Conservation (phyloP, 2,797 vertebrate species). For the Streptopelia turtur region DNA sequence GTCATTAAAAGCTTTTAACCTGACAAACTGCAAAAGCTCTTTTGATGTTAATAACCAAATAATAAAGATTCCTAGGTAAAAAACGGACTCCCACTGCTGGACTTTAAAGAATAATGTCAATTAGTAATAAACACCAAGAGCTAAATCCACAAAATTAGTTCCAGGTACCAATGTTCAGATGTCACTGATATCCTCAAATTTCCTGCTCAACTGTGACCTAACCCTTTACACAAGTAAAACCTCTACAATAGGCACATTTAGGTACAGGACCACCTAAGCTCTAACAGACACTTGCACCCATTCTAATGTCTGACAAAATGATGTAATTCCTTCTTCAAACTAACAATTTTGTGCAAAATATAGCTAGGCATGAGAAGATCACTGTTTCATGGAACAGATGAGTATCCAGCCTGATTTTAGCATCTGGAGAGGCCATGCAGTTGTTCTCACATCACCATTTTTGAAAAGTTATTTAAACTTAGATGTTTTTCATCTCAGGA, state of each 20-base stretch:
- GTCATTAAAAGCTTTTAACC: neutral
- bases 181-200: neutral
- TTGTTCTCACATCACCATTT: neutral
- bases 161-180: neutral
- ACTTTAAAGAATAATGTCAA: neutral
- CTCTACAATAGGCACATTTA: neutral
- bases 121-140: neutral
- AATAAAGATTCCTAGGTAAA: neutral
- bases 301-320: neutral
- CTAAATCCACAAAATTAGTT: slow-evolving; percentile 29
- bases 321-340: neutral
- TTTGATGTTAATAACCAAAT: neutral
- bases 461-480: neutral
- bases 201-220: neutral
- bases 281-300: neutral
- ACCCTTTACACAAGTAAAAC: neutral
- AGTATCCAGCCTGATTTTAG: neutral
- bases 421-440: neutral
- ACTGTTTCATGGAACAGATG: neutral
- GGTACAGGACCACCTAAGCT: neutral
- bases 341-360: neutral
- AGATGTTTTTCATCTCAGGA: neutral
- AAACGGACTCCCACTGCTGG: neutral
- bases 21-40: neutral
- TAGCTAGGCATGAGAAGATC: neutral